Conservation (phyloP, 2,888 invertebrate species). For the Selenia dentaria region DNA sequence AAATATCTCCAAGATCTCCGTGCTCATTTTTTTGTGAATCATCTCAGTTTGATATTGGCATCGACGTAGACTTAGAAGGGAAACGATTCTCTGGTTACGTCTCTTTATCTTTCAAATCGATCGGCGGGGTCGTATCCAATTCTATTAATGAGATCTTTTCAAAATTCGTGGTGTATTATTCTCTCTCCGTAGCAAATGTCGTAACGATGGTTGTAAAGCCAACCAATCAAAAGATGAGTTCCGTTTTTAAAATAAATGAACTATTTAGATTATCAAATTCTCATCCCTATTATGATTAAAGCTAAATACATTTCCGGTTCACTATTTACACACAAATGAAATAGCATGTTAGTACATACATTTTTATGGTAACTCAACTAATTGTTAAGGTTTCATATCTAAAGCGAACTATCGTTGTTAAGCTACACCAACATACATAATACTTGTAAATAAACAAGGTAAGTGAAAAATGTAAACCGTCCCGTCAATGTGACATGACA, state of each 20-base stretch:
- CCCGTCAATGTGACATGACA: conserved; percentile 53
- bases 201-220: no score
- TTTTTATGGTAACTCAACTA: no score
- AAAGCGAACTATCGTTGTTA: no score
- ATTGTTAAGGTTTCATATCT: no score
- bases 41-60: conserved; percentile 72
- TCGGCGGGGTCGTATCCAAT: conserved; percentile 66
- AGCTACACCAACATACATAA: no score
- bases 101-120: conserved; percentile 60
- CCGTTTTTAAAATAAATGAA: no score
- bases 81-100: conserved; percentile 67
- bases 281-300: no score
- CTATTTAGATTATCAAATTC: no score
- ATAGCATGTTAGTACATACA: no score
- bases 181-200: conserved; percentile 24
- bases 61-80: conserved; percentile 52
- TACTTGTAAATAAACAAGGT: conserved; percentile 26
- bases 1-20: conserved; percentile 76
- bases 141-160: conserved; percentile 62
- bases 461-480: conserved; percentile 39
- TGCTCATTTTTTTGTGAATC: conserved; percentile 67
- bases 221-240: no score
- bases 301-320: no score
- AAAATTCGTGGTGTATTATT: conserved; percentile 47
- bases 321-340: no score